phyloP scores from a whole-genome alignment of 2,888 invertebrate species.

The Nematopogon swammerdamellus region DNA sequence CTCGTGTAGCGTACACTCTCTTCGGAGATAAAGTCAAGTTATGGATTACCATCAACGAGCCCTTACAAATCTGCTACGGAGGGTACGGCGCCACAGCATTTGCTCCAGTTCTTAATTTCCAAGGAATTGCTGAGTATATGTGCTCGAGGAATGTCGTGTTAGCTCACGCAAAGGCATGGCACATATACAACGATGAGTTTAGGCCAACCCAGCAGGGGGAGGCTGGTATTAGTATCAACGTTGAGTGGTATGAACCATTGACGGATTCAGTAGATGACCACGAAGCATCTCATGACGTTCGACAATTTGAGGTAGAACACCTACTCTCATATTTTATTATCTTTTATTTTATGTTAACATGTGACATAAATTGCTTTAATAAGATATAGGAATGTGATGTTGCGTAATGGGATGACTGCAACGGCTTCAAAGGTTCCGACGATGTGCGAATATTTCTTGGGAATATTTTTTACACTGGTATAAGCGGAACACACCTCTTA shows the following conservation, averaged over 20 bases:
- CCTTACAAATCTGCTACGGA: conserved; percentile 29
- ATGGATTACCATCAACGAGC: conserved; percentile 62
- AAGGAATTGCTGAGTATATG: conserved; percentile 43
- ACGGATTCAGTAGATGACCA: conserved; percentile 26
- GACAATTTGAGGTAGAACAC: conserved; percentile 19
- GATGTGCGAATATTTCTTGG: no score
- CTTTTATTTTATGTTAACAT: no score
- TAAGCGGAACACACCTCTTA: no score
- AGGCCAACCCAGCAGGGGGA: conserved; percentile 21
- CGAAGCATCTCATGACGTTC: conserved; percentile 23
- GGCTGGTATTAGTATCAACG: conserved; percentile 20
- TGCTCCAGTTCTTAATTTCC: conserved; percentile 29
- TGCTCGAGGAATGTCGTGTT: conserved; percentile 45
- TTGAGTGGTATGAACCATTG: conserved; percentile 22
- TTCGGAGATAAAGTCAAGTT: conserved; percentile 49
- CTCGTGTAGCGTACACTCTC: conserved; percentile 30
- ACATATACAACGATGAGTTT: conserved; percentile 27
- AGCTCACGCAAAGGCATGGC: conserved; percentile 60
- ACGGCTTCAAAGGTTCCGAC: no score
- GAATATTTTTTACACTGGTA: no score
- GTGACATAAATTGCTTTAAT: no score
- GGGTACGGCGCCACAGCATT: conserved; percentile 36
- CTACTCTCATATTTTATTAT: no score
- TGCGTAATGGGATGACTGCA: no score
- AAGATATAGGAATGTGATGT: no score